Evolutionary conservation across 2,113 vertebrate genomes (phyloP).

Genomic region (Periophthalmodon schlosseri): DNA sequence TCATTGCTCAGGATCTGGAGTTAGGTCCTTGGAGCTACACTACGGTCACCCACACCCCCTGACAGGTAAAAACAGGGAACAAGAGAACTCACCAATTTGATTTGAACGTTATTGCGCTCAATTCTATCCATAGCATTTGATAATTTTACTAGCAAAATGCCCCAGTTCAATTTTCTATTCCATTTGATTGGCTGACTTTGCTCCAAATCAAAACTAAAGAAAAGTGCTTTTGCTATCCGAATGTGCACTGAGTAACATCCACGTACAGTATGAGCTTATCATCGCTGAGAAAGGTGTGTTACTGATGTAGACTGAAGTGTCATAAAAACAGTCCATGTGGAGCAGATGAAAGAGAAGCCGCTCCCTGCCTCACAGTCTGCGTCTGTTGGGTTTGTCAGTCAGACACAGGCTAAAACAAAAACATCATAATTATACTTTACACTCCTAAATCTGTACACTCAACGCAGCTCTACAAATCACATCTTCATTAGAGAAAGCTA

Average conservation of each 20-base stretch:
- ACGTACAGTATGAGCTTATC: neutral
- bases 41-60: no score
- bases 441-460: constrained; percentile 1
- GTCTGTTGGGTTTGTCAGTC: constrained; percentile 14
- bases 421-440: neutral
- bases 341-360: neutral
- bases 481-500: neutral
- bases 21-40: no score
- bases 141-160: no score
- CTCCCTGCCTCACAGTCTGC: constrained; percentile 2
- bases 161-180: no score
- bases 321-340: neutral
- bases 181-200: no score
- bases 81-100: no score
- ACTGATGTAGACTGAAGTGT: neutral
- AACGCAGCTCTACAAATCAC: neutral
- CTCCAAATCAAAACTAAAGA: no score
- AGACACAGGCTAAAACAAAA: constrained; percentile 1
- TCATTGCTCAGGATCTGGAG: no score
- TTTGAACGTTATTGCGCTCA: no score
- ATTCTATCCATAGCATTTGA: no score
- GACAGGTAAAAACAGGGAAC: no score
- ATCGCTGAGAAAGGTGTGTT: neutral
- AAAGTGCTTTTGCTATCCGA: neutral
- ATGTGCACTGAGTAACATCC: neutral